Conservation (phyloP, 2,113 vertebrate species). For the Oxygymnocypris stewartii region DNA sequence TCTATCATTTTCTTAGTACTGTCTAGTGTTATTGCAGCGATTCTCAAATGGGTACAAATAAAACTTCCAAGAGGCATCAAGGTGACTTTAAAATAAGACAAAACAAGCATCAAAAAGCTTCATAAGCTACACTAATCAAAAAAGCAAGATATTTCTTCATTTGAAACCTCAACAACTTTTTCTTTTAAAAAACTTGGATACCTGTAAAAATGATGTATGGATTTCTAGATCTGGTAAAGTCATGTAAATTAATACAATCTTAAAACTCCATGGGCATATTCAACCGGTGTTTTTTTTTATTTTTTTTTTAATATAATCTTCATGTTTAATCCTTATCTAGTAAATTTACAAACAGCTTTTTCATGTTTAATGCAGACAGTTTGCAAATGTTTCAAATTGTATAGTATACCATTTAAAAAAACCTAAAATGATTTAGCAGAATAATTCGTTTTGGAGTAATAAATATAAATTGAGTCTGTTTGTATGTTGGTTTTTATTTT, state of each 20-base stretch:
- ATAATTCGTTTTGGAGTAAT: neutral
- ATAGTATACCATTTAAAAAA: neutral
- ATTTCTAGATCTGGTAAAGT: neutral
- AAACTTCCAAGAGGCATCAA: too few relatives aligned
- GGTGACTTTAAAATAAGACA: too few relatives aligned
- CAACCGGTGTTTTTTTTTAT: too few relatives aligned
- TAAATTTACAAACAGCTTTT: too few relatives aligned
- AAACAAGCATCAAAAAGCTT: too few relatives aligned
- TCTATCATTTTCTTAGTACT: neutral
- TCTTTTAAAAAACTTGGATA: neutral
- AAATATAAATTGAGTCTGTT: neutral
- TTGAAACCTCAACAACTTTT: neutral
- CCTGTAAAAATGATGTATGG: neutral
- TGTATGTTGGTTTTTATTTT: neutral
- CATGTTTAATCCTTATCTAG: too few relatives aligned
- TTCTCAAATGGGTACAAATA: neutral
- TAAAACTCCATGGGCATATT: neutral
- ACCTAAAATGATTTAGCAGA: too few relatives aligned
- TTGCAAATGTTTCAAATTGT: neutral
- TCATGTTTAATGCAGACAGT: too few relatives aligned
- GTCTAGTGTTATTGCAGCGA: neutral
- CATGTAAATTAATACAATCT: neutral
- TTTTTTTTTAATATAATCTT: too few relatives aligned
- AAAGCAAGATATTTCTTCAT: too few relatives aligned
- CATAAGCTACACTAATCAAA: too few relatives aligned